Evolutionary conservation across 1,140 invertebrate genomes (phyloP), one percentile per base, ranked within the genome.

Genomic region (Homalodisca vitripennis): DNA sequence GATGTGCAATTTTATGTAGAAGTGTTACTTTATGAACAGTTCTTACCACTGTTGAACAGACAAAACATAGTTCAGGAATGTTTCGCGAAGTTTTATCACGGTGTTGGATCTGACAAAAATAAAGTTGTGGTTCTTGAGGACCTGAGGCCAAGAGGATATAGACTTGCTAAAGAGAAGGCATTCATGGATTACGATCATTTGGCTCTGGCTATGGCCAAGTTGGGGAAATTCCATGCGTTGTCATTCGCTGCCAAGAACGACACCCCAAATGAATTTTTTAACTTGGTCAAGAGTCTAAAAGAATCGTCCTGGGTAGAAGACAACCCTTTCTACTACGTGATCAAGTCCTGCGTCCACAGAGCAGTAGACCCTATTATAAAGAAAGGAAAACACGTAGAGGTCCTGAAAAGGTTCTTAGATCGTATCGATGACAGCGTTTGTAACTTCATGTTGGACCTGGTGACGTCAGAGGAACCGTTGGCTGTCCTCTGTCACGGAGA

Each of bases 401-500:
- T n/a, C 6, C 27, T 63, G 13, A 12, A 47, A 41, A 30, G 32
- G 20, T 51, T 47, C 2, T 3, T 46, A 6, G 10, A 31, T 3
- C 22, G 26, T 29, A 10, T 64, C 24, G 55, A 24, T 6, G 29
- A 47, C 29, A 63, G 32, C 48, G 1, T 24, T 0, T 12, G 1
- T 12, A 31, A 72, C 13, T 53, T 70, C 27, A 22, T 67, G 3
- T 10, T 30, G 29, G 31, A 47, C 6, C 20, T 71, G 22, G 22
- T 14, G 1, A 17, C 13, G 0, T 71, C 72, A 6, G 62, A 70
- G 22, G 80, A 81, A 65, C 80, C 80, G 1, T 77, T 79, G 69
- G 76, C 78, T 3, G 80, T 83, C 12, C 46, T 84, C 17, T 81
- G 78, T 30, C 84, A 86, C 72, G 84, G 84, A n/a, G 84, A 85